Base-by-base conservation (phyloP, 1,140 invertebrate species). In the Euura lappo region DNA sequence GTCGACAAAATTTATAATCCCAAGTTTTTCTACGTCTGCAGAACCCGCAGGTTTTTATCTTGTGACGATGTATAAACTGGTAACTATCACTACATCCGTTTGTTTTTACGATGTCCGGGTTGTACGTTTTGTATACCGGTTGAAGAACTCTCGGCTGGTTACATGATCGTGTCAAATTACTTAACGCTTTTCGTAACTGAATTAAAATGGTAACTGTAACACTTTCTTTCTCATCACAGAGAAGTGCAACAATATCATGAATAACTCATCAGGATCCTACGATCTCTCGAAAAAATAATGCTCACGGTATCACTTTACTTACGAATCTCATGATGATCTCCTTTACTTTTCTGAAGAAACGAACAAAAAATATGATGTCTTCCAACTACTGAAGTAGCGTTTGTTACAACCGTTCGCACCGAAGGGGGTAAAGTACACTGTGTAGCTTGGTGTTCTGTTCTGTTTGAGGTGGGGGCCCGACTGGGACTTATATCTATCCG, bases 401-500 rank as follows among this genome's bases (percentile, higher is more conserved):
- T 69, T 71, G 13, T 60, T 67, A 74, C 73, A 71, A 71, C 76
- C 72, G 77, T 75, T 77, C 71, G 51, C 70, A 66, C 66, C 43
- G 76, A 11, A 46, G 70, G 11, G 51, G 51, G 51, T 60, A 60
- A 60, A n/a, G 70, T 28, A 71, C 45, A 71, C 45, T 75, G 68
- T 46, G 65, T 67, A 72, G 65, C 64, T 75, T 77, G 75, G 72
- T 76, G 80, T 78, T 68, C 72, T 79, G 76, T 75, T 81, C 75
- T 78, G 81, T 81, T 82, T 82, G 79, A 76, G 72, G 81, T 81
- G 82, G 81, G 81, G 80, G 77, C 78, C 79, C 69, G 74, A 76
- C 77, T 79, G 78, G 76, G 76, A 81, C 80, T 84, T 84, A 84
- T 84, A 84, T 84, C 79, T 83, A 76, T 77, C 70, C 76, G 77